These are phyloP conservation scores for Staurois parvus DNA, from an alignment of 2,797 vertebrate genomes.

Conservation along the genomic window DNA sequence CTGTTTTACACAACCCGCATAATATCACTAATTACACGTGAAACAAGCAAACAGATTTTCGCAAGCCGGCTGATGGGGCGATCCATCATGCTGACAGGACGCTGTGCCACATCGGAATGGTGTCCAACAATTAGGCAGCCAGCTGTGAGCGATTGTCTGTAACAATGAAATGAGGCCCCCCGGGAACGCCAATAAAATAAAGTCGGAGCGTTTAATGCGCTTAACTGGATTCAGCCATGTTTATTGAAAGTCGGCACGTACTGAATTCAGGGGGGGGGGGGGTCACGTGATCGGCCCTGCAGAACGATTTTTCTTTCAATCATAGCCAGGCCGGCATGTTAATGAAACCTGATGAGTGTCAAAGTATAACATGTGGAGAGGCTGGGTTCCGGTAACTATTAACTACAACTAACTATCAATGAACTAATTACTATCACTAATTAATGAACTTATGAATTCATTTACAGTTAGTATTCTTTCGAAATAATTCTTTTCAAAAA, in stretches of 20 bases:
- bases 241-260: neutral
- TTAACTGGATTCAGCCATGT: neutral
- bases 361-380: no score
- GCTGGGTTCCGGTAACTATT: no score
- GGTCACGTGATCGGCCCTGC: neutral
- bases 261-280: neutral
- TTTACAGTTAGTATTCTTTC: no score
- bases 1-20: conserved; percentile 45
- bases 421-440: no score
- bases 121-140: conserved; percentile 56
- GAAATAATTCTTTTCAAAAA: no score
- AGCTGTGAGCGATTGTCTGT: conserved; percentile 56
- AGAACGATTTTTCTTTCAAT: neutral
- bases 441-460: no score
- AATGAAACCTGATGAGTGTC: no score
- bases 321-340: neutral
- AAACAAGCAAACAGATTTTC: conserved; percentile 54
- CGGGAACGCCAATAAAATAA: conserved; percentile 34
- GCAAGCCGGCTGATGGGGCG: conserved; percentile 55
- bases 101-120: conserved; percentile 47
- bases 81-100: conserved; percentile 62
- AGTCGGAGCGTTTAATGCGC: conserved; percentile 31
- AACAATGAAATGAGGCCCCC: conserved; percentile 43
- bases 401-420: no score
- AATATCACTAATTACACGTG: conserved; percentile 60